Evolutionary conservation across 1,140 invertebrate species (phyloP).

Genomic region (Brachionus rubens): DNA sequence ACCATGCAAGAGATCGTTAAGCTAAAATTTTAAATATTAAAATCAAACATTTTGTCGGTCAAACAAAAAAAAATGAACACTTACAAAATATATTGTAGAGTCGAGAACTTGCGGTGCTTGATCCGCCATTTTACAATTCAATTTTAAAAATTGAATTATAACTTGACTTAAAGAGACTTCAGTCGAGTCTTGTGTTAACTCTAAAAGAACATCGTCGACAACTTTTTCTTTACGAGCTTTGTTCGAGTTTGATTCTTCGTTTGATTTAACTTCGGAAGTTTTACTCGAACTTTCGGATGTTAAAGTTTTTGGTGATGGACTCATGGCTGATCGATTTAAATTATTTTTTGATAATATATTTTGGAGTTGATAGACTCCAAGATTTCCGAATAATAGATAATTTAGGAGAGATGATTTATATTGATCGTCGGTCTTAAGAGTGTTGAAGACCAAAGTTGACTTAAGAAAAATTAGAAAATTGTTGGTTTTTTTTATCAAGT

Average conservation of each 20-base stretch:
- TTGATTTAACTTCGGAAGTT: background rate
- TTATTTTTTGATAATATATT: background rate
- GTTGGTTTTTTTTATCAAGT: too few species aligned
- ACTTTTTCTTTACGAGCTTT: background rate
- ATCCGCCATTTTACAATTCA: background rate
- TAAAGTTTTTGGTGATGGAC: background rate
- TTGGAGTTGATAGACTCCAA: constrained; percentile 2
- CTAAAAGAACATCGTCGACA: background rate
- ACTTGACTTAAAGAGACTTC: constrained; percentile 1
- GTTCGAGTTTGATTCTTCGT: background rate
- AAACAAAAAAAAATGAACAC: background rate
- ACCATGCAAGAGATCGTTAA: constrained; percentile 9
- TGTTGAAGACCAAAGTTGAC: background rate
- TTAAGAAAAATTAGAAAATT: too few species aligned
- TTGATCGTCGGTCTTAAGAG: background rate
- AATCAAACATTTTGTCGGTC: background rate
- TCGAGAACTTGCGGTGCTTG: background rate
- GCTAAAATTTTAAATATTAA: background rate
- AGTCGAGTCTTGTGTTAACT: background rate
- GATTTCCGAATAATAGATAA: constrained; percentile 34
- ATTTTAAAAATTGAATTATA: constrained; percentile 12
- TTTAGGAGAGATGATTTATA: background rate
- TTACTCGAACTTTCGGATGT: background rate
- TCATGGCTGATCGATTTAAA: background rate
- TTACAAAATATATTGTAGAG: constrained; percentile 14